A percentile compares a stretch with the other conserved stretches of the same genome.
phyloP scores from a whole-genome alignment of 2,888 invertebrate species.

The Drosophila paranaensis region DNA sequence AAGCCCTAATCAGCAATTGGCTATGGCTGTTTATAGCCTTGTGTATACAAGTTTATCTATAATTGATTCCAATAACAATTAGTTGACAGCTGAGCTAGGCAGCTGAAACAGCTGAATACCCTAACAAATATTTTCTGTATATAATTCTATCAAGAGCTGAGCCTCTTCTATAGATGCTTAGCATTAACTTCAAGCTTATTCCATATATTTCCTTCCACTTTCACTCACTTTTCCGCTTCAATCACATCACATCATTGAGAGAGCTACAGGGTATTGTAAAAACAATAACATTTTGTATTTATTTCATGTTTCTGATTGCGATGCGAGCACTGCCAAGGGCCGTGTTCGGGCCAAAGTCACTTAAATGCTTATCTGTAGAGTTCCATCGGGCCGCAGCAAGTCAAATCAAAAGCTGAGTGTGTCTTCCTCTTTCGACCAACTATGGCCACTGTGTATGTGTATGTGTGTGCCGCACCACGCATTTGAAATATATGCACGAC shows the following conservation, averaged over 20 bases:
- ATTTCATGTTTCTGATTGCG: conserved; percentile 46
- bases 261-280: conserved; percentile 30
- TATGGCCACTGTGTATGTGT: conserved; percentile 8
- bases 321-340: conserved; percentile 42
- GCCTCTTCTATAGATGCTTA: too few species aligned
- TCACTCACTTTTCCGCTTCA: neutral
- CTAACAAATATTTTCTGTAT: too few species aligned
- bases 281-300: conserved; percentile 49
- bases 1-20: neutral
- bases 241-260: too few species aligned
- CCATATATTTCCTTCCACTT: too few species aligned
- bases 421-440: conserved; percentile 16
- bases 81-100: neutral
- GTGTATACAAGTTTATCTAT: neutral
- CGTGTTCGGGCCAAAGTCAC: conserved; percentile 58
- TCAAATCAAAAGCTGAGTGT: conserved; percentile 59
- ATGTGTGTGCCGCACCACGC: conserved; percentile 22
- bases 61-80: neutral
- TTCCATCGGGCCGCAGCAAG: conserved; percentile 55
- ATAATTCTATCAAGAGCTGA: neutral
- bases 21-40: neutral
- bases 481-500: conserved; percentile 67
- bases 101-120: neutral
- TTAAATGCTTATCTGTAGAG: conserved; percentile 70
- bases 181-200: too few species aligned